phyloP scores from a whole-genome alignment of 2,888 invertebrate species.

The Cantharis flavilabris region DNA sequence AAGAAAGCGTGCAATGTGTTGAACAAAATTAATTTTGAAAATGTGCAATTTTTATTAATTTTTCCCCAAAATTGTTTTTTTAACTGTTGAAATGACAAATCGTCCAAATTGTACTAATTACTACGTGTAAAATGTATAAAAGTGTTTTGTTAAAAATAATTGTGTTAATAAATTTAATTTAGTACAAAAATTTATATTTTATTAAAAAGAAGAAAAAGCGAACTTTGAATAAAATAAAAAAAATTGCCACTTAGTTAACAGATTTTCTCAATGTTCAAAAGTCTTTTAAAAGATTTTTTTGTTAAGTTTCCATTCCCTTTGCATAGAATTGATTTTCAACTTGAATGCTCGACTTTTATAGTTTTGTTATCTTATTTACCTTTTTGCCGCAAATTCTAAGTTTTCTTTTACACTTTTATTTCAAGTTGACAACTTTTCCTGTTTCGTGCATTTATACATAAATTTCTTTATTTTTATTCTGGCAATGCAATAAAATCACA shows the following conservation, averaged over 20 bases:
- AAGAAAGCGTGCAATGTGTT: not conserved
- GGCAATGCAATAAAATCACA: too few species aligned
- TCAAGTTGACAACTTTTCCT: not conserved
- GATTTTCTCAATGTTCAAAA: not conserved
- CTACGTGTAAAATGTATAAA: not conserved
- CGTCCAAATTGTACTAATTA: constrained; percentile 2
- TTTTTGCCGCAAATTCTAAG: not conserved
- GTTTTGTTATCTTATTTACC: not conserved
- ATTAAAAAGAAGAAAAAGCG: not conserved
- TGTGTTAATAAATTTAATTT: constrained; percentile 5
- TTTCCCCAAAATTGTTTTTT: not conserved
- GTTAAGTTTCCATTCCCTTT: not conserved
- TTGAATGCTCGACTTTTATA: not conserved
- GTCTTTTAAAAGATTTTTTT: not conserved
- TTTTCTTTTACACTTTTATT: not conserved
- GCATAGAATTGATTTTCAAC: not conserved
- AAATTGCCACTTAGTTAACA: not conserved
- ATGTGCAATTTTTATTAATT: not conserved
- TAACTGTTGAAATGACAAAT: not conserved
- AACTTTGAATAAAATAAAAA: not conserved
- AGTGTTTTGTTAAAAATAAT: not conserved
- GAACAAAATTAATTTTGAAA: not conserved
- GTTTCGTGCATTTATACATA: not conserved
- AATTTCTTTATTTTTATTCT: not conserved
- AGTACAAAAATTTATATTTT: not conserved